Conservation (phyloP, 2,113 vertebrate genomes). For the Jacana jacana region DNA sequence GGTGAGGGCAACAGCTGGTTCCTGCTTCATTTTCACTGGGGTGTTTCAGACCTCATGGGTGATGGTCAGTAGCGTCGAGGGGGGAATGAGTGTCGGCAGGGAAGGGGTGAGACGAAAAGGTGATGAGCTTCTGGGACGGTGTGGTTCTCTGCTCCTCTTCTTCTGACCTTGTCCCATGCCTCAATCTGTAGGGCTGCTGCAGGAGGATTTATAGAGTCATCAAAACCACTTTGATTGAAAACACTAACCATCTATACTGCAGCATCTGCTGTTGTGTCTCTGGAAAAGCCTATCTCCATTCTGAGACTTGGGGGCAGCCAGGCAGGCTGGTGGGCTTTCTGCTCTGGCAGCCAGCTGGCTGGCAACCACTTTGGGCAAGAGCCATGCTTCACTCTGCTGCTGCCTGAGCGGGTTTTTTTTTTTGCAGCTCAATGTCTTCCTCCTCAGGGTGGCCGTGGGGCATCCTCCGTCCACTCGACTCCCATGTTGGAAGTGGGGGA, state of each 20-base stretch:
- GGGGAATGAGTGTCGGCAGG: not conserved
- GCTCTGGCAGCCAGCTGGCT: not conserved
- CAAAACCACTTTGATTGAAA: not conserved
- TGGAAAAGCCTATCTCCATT: not conserved
- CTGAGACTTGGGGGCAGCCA: rapidly evolving
- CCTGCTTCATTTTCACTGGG: not conserved
- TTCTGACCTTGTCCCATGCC: not conserved
- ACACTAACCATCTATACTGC: not conserved
- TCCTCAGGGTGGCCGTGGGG: rapidly evolving
- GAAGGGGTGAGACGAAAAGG: not conserved
- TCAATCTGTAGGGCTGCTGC: not conserved
- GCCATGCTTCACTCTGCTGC: not conserved
- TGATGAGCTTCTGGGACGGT: not conserved
- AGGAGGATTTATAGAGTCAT: not conserved
- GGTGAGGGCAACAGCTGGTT: not conserved
- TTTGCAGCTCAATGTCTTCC: not conserved
- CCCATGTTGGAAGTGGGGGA: rapidly evolving
- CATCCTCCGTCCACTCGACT: rapidly evolving
- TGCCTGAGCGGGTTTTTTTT: not conserved
- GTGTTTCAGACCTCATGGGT: not conserved
- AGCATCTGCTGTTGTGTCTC: not conserved
- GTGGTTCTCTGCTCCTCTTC: not conserved
- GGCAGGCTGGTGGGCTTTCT: not conserved
- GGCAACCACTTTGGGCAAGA: rapidly evolving
- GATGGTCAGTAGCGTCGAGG: rapidly evolving